Percentiles rank a stretch among this genome's conserved stretches.
These are phyloP conservation scores for Nettapus auritus DNA, from an alignment of 2,113 vertebrate genomes.

Conservation along the genomic window DNA sequence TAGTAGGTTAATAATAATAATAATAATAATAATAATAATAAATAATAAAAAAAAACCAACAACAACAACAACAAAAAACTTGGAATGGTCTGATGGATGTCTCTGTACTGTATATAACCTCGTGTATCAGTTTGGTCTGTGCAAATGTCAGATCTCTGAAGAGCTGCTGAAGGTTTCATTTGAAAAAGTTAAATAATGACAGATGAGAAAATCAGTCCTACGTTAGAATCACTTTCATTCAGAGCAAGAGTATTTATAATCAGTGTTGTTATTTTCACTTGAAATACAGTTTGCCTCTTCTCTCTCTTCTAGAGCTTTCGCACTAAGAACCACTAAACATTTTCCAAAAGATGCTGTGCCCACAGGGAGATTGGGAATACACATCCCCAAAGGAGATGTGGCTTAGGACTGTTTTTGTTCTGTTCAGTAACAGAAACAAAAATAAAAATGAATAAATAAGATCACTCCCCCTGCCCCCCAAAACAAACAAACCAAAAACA, in stretches of 20 bases:
- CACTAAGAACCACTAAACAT: neutral
- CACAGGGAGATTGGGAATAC: neutral
- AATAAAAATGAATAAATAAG: neutral
- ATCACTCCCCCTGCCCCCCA: neutral
- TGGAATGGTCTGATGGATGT: neutral
- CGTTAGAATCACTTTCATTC: neutral
- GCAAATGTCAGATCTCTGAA: constrained; percentile 4
- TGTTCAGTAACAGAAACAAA: neutral
- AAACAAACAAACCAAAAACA: neutral
- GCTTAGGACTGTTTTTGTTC: neutral
- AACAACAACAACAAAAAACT: too few relatives aligned
- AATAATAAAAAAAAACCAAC: too few relatives aligned
- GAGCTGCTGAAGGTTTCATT: neutral
- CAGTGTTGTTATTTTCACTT: neutral
- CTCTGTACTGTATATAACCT: neutral
- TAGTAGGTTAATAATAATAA: too few relatives aligned
- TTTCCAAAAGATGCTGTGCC: neutral
- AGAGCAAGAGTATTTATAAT: neutral
- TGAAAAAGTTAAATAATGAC: neutral
- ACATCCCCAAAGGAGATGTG: neutral
- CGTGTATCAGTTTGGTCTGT: neutral
- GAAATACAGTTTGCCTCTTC: neutral
- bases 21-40: too few relatives aligned
- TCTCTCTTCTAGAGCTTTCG: neutral
- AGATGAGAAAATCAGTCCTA: neutral